phyloP scores from a whole-genome alignment of 1,140 invertebrate species.

The Drosophila nebulosa region DNA sequence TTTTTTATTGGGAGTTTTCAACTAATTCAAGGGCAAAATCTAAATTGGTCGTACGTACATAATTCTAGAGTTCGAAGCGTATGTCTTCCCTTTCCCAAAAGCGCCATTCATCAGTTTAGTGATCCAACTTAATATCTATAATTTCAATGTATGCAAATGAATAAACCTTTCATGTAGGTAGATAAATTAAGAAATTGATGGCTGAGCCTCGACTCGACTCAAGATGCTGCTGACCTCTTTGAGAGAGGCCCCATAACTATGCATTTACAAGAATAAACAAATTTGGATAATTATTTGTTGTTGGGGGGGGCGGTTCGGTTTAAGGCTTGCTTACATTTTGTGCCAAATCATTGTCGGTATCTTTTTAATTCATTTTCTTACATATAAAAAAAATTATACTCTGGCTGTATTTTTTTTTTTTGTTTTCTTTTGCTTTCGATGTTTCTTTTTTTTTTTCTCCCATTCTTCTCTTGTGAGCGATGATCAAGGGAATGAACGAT shows the following conservation, averaged over 20 bases:
- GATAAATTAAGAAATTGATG: constrained; percentile 5
- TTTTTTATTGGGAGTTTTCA: too few relatives aligned
- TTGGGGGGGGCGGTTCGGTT: not conserved
- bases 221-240: constrained; percentile 6
- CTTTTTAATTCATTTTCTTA: constrained; percentile 45
- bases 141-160: not conserved
- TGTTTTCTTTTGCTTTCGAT: constrained; percentile 56
- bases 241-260: constrained; percentile 5
- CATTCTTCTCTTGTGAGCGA: constrained; percentile 21
- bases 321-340: constrained; percentile 7
- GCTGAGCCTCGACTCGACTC: not conserved
- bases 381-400: not conserved
- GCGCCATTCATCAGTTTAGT: not conserved
- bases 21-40: too few relatives aligned
- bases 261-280: constrained; percentile 37
- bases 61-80: too few relatives aligned
- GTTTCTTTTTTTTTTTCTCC: constrained; percentile 41
- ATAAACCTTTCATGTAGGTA: not conserved
- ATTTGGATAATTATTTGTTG: constrained; percentile 48
- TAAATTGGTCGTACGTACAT: too few relatives aligned
- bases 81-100: too few relatives aligned
- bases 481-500: constrained; percentile 32
- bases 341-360: constrained; percentile 66
- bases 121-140: not conserved
- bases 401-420: constrained; percentile 25